These are phyloP conservation scores for Amphilophus citrinellus DNA, from an alignment of 2,113 vertebrate genomes.

Conservation along the genomic window DNA sequence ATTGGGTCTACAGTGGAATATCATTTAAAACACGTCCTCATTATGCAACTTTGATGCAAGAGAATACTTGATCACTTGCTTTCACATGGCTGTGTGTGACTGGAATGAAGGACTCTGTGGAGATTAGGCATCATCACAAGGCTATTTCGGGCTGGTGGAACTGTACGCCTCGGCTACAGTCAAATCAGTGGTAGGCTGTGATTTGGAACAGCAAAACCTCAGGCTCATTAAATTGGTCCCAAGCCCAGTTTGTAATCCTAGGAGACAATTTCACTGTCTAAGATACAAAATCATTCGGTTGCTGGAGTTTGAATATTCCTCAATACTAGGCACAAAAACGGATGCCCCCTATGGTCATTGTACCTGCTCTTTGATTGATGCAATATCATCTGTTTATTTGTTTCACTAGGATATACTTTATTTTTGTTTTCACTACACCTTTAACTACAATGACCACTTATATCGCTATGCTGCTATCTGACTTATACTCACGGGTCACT, in stretches of 20 bases:
- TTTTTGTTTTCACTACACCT: neutral
- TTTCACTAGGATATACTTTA: neutral
- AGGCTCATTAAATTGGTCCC: constrained; percentile 46
- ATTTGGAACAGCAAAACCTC: constrained; percentile 30
- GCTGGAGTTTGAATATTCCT: neutral
- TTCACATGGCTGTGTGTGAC: constrained; percentile 33
- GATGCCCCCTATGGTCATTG: neutral
- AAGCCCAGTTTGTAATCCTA: constrained; percentile 12
- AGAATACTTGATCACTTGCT: constrained; percentile 58
- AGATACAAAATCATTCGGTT: neutral
- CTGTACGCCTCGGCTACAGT: constrained; percentile 1
- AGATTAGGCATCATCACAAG: constrained; percentile 45
- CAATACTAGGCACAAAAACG: neutral
- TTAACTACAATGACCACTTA: neutral
- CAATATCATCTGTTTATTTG: neutral
- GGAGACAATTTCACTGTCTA: neutral
- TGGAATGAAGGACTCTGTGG: constrained; percentile 26
- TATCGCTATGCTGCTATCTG: neutral
- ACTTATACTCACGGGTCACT: neutral
- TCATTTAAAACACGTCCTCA: constrained; percentile 59
- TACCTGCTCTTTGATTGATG: neutral
- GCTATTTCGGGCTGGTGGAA: constrained; percentile 35
- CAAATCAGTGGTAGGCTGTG: constrained; percentile 38
- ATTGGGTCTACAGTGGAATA: constrained; percentile 28
- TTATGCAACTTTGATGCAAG: constrained; percentile 67